Evolutionary conservation across 2,797 vertebrate genomes (phyloP), one percentile per base, ranked within the genome.

Genomic region (Pipistrellus pygmaeus): DNA sequence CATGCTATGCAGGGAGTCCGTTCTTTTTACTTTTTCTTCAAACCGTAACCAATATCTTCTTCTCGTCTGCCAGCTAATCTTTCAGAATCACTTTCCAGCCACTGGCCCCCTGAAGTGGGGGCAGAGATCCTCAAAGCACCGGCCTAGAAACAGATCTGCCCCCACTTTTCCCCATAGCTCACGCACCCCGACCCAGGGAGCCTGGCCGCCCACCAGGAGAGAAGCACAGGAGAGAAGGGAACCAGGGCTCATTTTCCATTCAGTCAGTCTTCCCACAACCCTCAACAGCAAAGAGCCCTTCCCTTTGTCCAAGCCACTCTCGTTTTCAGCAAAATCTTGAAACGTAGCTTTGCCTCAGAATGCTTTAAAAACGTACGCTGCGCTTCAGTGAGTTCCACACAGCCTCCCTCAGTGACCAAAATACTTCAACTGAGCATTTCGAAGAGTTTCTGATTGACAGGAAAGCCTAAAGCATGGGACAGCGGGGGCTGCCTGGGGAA

Each of bases 261-360:
- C 73, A 62, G 20, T 89, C 90, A 85, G 25, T 91, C 76, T 73
- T 94, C 80, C 80, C 55, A 76, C 21, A 71, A 5, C 15, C 1
- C 13, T 76, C 21, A 18, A 68, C 5, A 69, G 77, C 48, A 64
- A 93, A 51, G 32, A 30, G 87, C 12, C 48, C 48, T 68, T n/a
- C 18, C 13, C 48, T 91, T 55, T 27, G n/a, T 46, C 72, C 64
- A 32, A 2, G 46, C 48, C 38, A 35, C 18, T 81, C 48, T 8
- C 71, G 10, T 44, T 44, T 48, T 53, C 44, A 91, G 73, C 8
- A 64, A 88, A 80, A 44, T 77, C 73, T 44, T 71, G 8, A 64
- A 85, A 87, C 91, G 30, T 27, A 77, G 30, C 77, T 93, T 72
- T 32, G 46, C 69, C 84, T 90, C 72, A 69, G 62, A 89, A 86